Percentiles rank a stretch among this genome's conserved stretches.
These are phyloP conservation scores for Ariolimax columbianus DNA, from an alignment of 2,888 invertebrate genomes.

Conservation along the genomic window DNA sequence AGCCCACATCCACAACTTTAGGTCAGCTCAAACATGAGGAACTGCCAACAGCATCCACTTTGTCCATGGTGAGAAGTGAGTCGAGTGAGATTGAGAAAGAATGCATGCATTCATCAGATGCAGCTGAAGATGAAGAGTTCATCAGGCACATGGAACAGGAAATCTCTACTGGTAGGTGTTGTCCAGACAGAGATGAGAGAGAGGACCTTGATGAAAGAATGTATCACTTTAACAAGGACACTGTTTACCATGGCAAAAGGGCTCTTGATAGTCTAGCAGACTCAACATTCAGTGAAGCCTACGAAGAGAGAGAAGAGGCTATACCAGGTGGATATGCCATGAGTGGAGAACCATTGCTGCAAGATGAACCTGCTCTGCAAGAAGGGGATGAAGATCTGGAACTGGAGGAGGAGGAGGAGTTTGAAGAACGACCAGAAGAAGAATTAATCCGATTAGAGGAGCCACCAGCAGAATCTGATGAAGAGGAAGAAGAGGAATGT, in stretches of 20 bases:
- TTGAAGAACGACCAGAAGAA: slow-evolving; percentile 58
- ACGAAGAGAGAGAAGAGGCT: slow-evolving; percentile 40
- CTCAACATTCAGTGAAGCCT: slow-evolving; percentile 32
- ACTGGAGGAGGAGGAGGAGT: slow-evolving; percentile 58
- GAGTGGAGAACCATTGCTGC: slow-evolving; percentile 45
- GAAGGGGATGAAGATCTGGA: slow-evolving; percentile 52
- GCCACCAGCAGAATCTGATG: slow-evolving; percentile 54
- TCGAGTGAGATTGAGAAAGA: slow-evolving; percentile 15
- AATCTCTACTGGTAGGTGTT: slow-evolving; percentile 1
- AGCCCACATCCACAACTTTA: slow-evolving; percentile 33
- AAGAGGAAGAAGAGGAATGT: slow-evolving; percentile 52
- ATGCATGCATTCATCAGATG: not conserved
- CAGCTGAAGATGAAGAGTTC: slow-evolving; percentile 13
- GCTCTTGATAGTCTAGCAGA: slow-evolving; percentile 58
- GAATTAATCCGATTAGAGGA: slow-evolving; percentile 59
- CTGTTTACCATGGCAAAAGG: slow-evolving; percentile 68
- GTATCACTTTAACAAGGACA: slow-evolving; percentile 27
- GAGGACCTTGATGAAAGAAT: slow-evolving; percentile 18
- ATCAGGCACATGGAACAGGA: slow-evolving; percentile 17
- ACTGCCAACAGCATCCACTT: not conserved
- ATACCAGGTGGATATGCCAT: slow-evolving; percentile 31
- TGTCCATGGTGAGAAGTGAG: not conserved
- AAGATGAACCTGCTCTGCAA: slow-evolving; percentile 44
- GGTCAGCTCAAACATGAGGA: slow-evolving; percentile 26
- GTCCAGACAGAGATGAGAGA: not conserved